phyloP scores from a whole-genome alignment of 2,113 vertebrate genomes.

The Mustela lutreola region DNA sequence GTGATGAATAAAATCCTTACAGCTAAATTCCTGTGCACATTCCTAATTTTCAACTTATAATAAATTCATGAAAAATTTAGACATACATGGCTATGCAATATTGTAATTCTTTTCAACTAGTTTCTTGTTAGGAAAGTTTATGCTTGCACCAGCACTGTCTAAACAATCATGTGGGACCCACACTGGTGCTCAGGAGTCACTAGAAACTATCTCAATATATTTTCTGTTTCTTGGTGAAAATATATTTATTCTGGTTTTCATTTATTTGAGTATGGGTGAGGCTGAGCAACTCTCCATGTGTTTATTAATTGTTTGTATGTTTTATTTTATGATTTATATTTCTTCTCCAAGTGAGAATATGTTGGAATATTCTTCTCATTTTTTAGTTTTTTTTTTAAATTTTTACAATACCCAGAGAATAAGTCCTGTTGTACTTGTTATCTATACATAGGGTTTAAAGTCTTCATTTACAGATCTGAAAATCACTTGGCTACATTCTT shows the following conservation, averaged over 20 bases:
- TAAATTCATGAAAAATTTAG: neutral
- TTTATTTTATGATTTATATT: neutral
- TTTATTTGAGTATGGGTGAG: neutral
- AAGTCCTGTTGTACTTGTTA: neutral
- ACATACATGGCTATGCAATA: neutral
- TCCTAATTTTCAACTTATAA: neutral
- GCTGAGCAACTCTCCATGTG: neutral
- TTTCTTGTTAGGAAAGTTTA: neutral
- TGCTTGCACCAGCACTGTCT: rapidly evolving
- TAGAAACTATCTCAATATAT: neutral
- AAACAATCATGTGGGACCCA: too few species aligned
- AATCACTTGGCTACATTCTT: neutral
- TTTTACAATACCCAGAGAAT: neutral
- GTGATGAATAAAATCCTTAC: neutral
- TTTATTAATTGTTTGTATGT: neutral
- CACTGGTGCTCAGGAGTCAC: neutral
- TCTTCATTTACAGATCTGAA: neutral
- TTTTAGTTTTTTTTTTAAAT: neutral
- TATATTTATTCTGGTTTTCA: neutral
- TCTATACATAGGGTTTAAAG: neutral
- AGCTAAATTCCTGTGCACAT: neutral
- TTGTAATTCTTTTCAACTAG: neutral
- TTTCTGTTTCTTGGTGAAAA: neutral
- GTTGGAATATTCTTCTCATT: neutral
- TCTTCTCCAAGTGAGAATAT: neutral